Base-by-base conservation (phyloP, 2,888 invertebrate species). In the Cacoxenus indagator region DNA sequence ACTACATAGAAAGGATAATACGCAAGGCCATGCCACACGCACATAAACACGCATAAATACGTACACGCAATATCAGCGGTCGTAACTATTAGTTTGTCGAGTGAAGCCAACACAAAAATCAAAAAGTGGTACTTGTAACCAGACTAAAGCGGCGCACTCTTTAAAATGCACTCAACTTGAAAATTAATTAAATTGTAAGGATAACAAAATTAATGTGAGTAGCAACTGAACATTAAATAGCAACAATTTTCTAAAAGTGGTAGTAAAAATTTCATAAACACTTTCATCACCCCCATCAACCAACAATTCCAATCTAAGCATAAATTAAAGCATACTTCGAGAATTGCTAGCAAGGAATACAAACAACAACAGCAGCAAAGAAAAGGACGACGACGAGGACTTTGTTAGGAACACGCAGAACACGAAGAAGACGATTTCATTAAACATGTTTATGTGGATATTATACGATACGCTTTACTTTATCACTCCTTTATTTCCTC, bases 151-250 rank as follows among this genome's bases (percentile, higher is more conserved):
- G 51, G n/a, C 17, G 45, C 14, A 45, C 67, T 78, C 83, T 84
- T 84, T 86, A 82, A 84, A 86, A 86, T 78, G 85, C 84, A 86
- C 85, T 85, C 86, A 86, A 86, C 85, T 82, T 82, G 85, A 85
- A 86, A 86, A 85, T 86, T 85, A 85, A 85, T 85, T 85, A 85
- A 85, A 85, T 86, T 84, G 84, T 82, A 77, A 82, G 80, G 73
- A 83, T 83, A 81, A 26, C 82, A 77, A 81, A 82, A 81, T 80
- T 82, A 83, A 81, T 83, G 80, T 78, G 76, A 73, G 72, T 70
- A 55, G 55, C 24, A 22, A 45, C 24, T 6, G 67, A 65, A 67
- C 70, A 69, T 72, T 71, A 72, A 48, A 64, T 31, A 64, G 26
- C 22, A 62, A 62, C 61, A 45, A 72, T 72, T 71, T 70, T 67